Percentiles rank a stretch among this genome's conserved stretches.
phyloP scores from a whole-genome alignment of 2,797 vertebrate species.

The Hoplostethus mediterraneus region DNA sequence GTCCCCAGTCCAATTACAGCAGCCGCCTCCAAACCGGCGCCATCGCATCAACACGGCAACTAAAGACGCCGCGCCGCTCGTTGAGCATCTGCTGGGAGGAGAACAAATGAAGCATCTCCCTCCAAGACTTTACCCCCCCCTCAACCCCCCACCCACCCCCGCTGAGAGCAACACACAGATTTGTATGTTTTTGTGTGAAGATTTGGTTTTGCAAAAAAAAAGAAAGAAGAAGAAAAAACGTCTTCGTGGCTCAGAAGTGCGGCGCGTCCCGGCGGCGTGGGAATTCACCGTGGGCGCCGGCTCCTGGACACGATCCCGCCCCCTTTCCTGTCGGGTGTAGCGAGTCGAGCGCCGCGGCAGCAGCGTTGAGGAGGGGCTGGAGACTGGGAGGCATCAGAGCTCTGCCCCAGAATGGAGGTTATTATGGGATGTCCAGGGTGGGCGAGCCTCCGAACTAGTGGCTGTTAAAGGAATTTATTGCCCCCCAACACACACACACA shows the following conservation, averaged over 20 bases:
- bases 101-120: conserved; percentile 81
- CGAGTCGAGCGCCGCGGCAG: conserved; percentile 30
- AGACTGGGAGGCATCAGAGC: conserved; percentile 45
- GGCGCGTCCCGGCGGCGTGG: conserved; percentile 37
- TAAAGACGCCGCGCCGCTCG: conserved; percentile 75
- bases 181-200: conserved; percentile 71
- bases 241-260: conserved; percentile 41
- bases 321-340: conserved; percentile 27
- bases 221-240: no score
- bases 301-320: conserved; percentile 18
- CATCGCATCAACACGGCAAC: conserved; percentile 82
- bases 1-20: conserved; percentile 87
- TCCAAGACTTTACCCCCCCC: conserved; percentile 66
- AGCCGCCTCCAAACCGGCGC: conserved; percentile 81
- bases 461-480: conserved; percentile 26
- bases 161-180: conserved; percentile 56
- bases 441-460: conserved; percentile 23
- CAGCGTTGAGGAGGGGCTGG: conserved; percentile 25
- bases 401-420: conserved; percentile 41
- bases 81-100: conserved; percentile 76
- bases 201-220: conserved; percentile 45
- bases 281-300: conserved; percentile 30
- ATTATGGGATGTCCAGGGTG: conserved; percentile 47
- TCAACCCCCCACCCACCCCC: conserved; percentile 36
- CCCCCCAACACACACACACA: conserved; percentile 9